Base-by-base conservation (phyloP, 2,888 invertebrate genomes). In the Caenorhabditis macrosperma region DNA sequence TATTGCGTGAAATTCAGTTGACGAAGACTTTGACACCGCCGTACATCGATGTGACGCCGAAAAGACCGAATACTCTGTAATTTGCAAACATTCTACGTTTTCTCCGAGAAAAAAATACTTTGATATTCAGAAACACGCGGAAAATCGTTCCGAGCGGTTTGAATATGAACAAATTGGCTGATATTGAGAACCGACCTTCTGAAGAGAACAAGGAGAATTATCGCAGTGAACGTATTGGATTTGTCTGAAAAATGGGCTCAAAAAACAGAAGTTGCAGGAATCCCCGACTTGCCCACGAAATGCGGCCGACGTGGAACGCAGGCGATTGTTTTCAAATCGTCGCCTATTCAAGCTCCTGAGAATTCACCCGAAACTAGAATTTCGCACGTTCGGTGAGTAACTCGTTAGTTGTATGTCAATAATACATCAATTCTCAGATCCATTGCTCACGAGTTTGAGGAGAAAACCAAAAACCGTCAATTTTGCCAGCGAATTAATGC, bases 381-480 rank as follows among this genome's bases (percentile, higher is more conserved):
- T 17, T 38, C 38, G 6, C 9, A 38, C 15, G 38, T 38, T 38
- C 38, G 38, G 38, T 38, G 38, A 38, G 38, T 9, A 35, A 30
- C 20, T 28, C 20, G 9, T 41, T 28, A 2, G 50, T 41, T 12
- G 28, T 9, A 17, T 7, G 10, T 67, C 4, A 9, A 59, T 20
- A 10, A 30, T 59, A 3, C n/a, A 30, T 4, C n/a, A 10, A 9
- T 46, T 44, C 24, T 15, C 22, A 72, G 61, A 26, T 57, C 55
- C 1, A 64, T 74, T 12, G 71, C 78, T n/a, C 44, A 9, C 0
- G 71, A 66, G 10, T 78, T 78, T n/a, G 78, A 78, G 38, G 67
- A 72, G 15, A 38, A 38, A 12, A 12, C 38, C 38, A 38, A 10
- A 12, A 38, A 38, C 15, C 38, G 38, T 38, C 38, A 38, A 12